A percentile compares a stretch with the other conserved stretches of the same genome.
Conservation (phyloP, 35 echinoderm and acorn worm species). For the Amphiura filiformis region DNA sequence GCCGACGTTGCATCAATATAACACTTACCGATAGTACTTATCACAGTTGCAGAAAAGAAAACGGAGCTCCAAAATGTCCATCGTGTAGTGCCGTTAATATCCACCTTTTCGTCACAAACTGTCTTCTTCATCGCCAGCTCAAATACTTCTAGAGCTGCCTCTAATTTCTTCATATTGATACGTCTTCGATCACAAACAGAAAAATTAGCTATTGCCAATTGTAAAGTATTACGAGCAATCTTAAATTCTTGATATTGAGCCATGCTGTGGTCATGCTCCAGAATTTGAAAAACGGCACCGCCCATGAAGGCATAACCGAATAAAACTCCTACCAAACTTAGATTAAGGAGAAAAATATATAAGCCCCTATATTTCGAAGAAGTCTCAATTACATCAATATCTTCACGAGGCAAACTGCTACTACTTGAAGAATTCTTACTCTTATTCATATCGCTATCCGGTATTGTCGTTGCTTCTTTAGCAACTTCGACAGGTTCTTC, state of each 20-base stretch:
- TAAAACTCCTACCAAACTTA: not conserved
- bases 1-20: too few relatives aligned
- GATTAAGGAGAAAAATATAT: not conserved
- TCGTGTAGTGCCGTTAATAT: not conserved
- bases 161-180: not conserved
- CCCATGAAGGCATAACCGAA: not conserved
- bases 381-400: not conserved
- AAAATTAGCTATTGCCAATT: not conserved
- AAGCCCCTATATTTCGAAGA: not conserved
- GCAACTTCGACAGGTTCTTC: too few relatives aligned
- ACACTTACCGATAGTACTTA: not conserved
- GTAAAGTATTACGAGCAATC: not conserved
- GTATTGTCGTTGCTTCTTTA: too few relatives aligned
- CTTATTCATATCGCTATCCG: too few relatives aligned
- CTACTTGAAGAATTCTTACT: too few relatives aligned
- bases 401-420: too few relatives aligned
- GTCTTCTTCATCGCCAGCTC: not conserved
- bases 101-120: not conserved
- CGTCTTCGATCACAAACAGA: not conserved
- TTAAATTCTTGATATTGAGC: not conserved
- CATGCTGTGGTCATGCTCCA: not conserved
- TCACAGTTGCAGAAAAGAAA: not conserved
- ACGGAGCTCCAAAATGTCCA: not conserved
- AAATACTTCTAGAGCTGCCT: not conserved
- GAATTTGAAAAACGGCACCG: not conserved